These are phyloP conservation scores for Ametastegia equiseti DNA, from an alignment of 2,888 invertebrate genomes.

Conservation along the genomic window DNA sequence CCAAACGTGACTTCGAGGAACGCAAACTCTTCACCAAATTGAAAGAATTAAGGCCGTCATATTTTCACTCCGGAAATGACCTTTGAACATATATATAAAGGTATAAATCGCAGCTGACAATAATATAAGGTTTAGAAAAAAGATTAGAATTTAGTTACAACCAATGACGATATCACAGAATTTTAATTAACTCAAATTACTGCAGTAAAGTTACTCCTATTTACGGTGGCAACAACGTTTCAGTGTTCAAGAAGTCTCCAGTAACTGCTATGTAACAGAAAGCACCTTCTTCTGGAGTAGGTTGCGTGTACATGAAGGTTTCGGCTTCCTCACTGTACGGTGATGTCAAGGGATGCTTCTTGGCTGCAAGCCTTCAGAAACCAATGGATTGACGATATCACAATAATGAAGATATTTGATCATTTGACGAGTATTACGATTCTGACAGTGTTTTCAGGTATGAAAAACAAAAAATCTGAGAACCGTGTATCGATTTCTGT, in stretches of 20 bases:
- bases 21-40: constrained; percentile 20
- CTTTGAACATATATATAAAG: not conserved
- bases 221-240: constrained; percentile 58
- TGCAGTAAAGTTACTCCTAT: not conserved
- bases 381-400: not conserved
- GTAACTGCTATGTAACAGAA: constrained; percentile 79
- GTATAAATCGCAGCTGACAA: not conserved
- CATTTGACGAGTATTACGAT: not conserved
- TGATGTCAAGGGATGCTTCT: constrained; percentile 75
- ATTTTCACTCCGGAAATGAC: not conserved
- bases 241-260: constrained; percentile 76
- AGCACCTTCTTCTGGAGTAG: constrained; percentile 78
- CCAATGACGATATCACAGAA: not conserved
- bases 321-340: constrained; percentile 76
- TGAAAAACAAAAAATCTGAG: no score
- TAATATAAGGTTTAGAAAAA: not conserved
- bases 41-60: constrained; percentile 28
- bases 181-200: not conserved
- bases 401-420: constrained; percentile 3
- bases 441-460: not conserved
- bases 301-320: constrained; percentile 76
- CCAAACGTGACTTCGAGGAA: constrained; percentile 22
- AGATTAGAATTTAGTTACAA: not conserved
- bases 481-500: not conserved
- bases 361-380: constrained; percentile 63